Percentiles rank a stretch among this genome's conserved stretches.
Evolutionary conservation across 2,113 vertebrate species (phyloP).

Genomic region (Hypocryptadius cinnamomeus): DNA sequence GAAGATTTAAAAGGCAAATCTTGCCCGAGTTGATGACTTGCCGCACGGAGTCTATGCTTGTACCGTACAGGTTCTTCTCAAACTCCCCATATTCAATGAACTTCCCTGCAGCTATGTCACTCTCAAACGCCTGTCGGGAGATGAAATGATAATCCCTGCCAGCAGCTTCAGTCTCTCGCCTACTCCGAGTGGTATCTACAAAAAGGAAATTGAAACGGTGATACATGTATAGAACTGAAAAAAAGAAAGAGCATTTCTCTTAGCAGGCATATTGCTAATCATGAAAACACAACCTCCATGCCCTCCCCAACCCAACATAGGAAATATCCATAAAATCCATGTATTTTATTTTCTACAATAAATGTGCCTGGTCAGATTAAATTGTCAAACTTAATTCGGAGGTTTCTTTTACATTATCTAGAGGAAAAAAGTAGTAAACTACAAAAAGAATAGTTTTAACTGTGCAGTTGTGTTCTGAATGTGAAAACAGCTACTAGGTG

Average conservation of each 20-base stretch:
- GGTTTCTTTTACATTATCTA: background rate
- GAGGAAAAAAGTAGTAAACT: background rate
- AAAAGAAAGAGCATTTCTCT: background rate
- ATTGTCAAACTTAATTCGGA: background rate
- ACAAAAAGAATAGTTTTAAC: background rate
- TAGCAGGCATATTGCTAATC: background rate
- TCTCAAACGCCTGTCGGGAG: slow-evolving; percentile 82
- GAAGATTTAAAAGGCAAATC: slow-evolving; percentile 89
- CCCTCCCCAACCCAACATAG: background rate
- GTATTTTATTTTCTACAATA: background rate
- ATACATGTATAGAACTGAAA: background rate
- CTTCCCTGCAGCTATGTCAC: slow-evolving; percentile 82
- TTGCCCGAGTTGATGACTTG: slow-evolving; percentile 90
- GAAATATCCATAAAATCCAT: background rate
- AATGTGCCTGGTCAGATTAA: background rate
- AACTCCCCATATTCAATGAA: slow-evolving; percentile 94
- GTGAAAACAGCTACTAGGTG: background rate
- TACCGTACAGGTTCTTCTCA: slow-evolving; percentile 93
- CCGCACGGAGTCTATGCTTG: slow-evolving; percentile 88
- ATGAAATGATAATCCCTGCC: slow-evolving; percentile 93
- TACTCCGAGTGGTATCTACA: slow-evolving; percentile 87
- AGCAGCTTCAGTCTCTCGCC: slow-evolving; percentile 84
- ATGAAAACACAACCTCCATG: background rate
- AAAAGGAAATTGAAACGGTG: background rate
- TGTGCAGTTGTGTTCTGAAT: background rate